Base-by-base conservation (phyloP, 2,888 invertebrate genomes). In the Scaptomyza cyrtandrae region DNA sequence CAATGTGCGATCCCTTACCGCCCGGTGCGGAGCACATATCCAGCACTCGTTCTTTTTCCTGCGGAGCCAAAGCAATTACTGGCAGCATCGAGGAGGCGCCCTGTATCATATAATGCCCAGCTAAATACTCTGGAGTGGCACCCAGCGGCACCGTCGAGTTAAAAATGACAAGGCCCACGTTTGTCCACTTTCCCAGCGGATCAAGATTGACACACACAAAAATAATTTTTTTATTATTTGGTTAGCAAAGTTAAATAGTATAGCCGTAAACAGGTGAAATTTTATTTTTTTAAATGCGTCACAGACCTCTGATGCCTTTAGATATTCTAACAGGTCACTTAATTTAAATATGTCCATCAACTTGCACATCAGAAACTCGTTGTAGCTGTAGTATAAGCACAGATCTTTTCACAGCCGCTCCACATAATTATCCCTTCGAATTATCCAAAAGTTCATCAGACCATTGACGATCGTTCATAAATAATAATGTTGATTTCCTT, bases 11-110 rank as follows among this genome's bases (percentile, higher is more conserved):
- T 0, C 99, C 98, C 93, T 99, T 99, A 9, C 99, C 99, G 49
- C 99, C 99, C 0, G 99, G 99, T 0, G 99, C 99, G 0, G 99
- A 95, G 91, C 98, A 97, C 98, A 99, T 97, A 90, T 99, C 99
- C 35, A 99, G 93, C 75, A 99, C 95, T 75, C 95, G 94, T 93
- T 99, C 99, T 89, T 97, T 96, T 93, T 98, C 98, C 93, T 98
- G 98, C 0, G 99, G 99, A 0, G 98, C 98, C 57, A 99, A 93
- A 0, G 99, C 97, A 97, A 99, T 98, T 0, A 99, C 99, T 0
- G 99, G 99, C 57, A 99, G 93, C 88, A 98, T 95, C 93, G 99
- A 99, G 2, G 98, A 98, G 13, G 98, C 99, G 9, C 99, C 99
- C 92, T 97, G 99, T 61, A 99, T 94, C 91, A 99, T 97, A 90